These are phyloP conservation scores for Stenopsyche tienmushanensis DNA, from an alignment of 1,140 invertebrate genomes.

Conservation along the genomic window DNA sequence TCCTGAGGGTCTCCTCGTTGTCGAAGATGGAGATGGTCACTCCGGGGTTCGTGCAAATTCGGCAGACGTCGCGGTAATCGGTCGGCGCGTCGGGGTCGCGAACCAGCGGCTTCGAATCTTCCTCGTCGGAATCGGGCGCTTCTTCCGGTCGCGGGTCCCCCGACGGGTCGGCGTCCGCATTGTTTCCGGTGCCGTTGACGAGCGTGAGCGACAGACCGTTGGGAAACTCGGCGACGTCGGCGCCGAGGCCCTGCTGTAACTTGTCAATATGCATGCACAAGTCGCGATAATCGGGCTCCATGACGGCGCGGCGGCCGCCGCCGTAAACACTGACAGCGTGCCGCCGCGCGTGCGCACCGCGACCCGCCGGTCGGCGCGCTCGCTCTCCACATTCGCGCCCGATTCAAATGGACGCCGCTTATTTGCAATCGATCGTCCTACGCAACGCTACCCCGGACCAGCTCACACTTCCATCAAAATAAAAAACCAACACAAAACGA, in stretches of 20 bases:
- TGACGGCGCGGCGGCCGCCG: not conserved
- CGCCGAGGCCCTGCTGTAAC: not conserved
- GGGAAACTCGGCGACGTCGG: no score
- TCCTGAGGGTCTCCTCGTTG: conserved; percentile 17
- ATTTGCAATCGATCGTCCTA: no score
- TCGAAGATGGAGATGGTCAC: conserved; percentile 37
- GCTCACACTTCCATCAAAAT: no score
- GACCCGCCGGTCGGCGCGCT: not conserved
- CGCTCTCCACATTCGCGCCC: not conserved
- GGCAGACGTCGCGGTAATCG: conserved; percentile 29
- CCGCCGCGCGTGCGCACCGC: conserved; percentile 2
- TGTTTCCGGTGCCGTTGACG: no score
- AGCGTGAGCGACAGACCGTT: no score
- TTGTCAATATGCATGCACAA: not conserved
- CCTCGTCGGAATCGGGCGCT: conserved; percentile 1
- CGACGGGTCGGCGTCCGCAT: not conserved
- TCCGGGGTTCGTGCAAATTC: conserved; percentile 31
- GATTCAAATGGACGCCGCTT: no score
- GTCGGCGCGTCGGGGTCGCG: not conserved
- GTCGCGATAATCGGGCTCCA: no score
- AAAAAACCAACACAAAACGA: no score
- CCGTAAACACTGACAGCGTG: not conserved
- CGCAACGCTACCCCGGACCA: no score
- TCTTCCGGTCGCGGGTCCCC: conserved; percentile 6
- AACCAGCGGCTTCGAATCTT: no score